Percentiles rank a stretch among this genome's conserved stretches.
Evolutionary conservation across 2,113 vertebrate genomes (phyloP).

Genomic region (Eulemur macaco): DNA sequence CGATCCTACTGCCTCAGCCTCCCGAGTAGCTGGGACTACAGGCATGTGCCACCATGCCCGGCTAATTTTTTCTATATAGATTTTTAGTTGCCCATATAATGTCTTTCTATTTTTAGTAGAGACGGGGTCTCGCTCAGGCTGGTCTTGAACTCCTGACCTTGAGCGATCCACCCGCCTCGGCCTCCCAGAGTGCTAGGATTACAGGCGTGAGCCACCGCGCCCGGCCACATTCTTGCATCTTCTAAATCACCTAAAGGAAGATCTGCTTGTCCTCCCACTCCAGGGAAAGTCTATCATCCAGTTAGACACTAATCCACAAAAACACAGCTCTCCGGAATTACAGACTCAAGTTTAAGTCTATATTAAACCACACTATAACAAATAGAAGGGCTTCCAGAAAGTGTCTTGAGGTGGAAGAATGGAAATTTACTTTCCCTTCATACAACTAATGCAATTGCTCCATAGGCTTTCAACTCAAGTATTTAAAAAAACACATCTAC

Average conservation of each 20-base stretch:
- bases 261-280: background rate
- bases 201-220: too few species aligned
- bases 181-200: too few species aligned
- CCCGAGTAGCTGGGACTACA: too few species aligned
- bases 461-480: background rate
- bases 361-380: background rate
- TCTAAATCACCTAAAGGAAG: background rate
- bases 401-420: background rate
- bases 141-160: too few species aligned
- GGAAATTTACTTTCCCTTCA: background rate
- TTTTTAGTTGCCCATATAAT: too few species aligned
- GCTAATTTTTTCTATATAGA: too few species aligned
- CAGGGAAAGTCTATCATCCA: background rate
- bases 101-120: too few species aligned
- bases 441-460: background rate
- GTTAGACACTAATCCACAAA: background rate
- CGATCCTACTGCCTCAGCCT: too few species aligned
- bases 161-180: too few species aligned
- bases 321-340: slow-evolving; percentile 4
- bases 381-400: background rate
- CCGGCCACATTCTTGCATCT: background rate
- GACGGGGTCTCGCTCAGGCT: too few species aligned
- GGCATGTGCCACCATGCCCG: too few species aligned
- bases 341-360: background rate
- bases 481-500: background rate